phyloP scores from a whole-genome alignment of 2,113 vertebrate genomes.

The Chionis minor region DNA sequence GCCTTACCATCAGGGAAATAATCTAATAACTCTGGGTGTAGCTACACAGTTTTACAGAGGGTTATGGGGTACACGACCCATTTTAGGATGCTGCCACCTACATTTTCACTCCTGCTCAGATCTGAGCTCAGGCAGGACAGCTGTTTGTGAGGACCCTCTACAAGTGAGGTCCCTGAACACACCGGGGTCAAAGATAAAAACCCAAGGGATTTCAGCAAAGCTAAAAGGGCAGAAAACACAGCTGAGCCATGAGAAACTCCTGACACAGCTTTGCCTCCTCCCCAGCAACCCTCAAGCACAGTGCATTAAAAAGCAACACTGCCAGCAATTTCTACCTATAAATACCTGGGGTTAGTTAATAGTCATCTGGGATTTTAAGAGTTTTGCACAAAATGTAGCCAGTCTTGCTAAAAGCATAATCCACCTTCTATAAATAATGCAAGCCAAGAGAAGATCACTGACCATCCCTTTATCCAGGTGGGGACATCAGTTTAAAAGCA shows the following conservation, averaged over 20 bases:
- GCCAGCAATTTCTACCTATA: background rate
- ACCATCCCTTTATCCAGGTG: background rate
- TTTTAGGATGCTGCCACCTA: background rate
- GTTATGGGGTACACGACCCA: background rate
- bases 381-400: background rate
- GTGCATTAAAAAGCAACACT: no score
- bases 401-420: background rate
- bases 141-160: background rate
- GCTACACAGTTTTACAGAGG: no score
- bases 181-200: background rate
- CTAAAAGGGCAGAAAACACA: background rate
- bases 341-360: background rate
- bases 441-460: background rate
- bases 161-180: no score
- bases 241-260: background rate
- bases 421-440: background rate
- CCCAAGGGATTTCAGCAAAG: background rate
- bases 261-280: background rate
- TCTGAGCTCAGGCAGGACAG: background rate
- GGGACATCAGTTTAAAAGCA: background rate
- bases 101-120: background rate
- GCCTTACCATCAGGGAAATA: background rate
- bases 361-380: background rate
- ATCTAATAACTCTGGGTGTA: background rate
- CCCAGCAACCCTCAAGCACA: background rate